phyloP scores from a whole-genome alignment of 2,113 vertebrate genomes.

The Ancistrus triradiatus region DNA sequence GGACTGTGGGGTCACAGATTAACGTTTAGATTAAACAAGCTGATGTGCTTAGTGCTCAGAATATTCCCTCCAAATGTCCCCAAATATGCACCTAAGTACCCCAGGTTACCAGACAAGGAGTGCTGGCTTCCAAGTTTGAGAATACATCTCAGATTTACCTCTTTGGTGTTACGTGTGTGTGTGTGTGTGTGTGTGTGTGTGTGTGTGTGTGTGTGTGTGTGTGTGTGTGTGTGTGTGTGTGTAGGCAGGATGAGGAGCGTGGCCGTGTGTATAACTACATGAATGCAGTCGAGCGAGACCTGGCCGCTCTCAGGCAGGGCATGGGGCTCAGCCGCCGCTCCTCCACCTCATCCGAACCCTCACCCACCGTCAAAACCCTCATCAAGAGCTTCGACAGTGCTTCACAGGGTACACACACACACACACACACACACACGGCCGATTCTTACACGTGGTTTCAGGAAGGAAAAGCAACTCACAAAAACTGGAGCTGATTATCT shows the following conservation, averaged over 20 bases:
- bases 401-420: slow-evolving; percentile 70
- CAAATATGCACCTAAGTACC: no score
- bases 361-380: slow-evolving; percentile 83
- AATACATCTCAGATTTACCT: background rate
- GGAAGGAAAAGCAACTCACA: no score
- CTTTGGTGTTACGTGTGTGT: background rate
- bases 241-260: slow-evolving; percentile 92
- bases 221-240: slow-evolving; percentile 20
- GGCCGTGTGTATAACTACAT: slow-evolving; percentile 95
- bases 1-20: background rate
- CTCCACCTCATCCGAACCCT: slow-evolving; percentile 82
- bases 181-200: background rate
- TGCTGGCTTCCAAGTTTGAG: no score
- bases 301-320: slow-evolving; percentile 88
- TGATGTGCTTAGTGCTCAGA: no score
- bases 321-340: slow-evolving; percentile 91
- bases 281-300: slow-evolving; percentile 91
- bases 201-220: slow-evolving; percentile 22
- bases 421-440: background rate
- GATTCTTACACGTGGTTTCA: background rate
- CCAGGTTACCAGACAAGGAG: background rate
- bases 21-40: no score
- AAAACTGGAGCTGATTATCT: no score
- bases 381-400: slow-evolving; percentile 86
- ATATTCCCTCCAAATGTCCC: no score